Evolutionary conservation across 2,113 vertebrate genomes (phyloP).

Genomic region (Entomyzon cyanotis): DNA sequence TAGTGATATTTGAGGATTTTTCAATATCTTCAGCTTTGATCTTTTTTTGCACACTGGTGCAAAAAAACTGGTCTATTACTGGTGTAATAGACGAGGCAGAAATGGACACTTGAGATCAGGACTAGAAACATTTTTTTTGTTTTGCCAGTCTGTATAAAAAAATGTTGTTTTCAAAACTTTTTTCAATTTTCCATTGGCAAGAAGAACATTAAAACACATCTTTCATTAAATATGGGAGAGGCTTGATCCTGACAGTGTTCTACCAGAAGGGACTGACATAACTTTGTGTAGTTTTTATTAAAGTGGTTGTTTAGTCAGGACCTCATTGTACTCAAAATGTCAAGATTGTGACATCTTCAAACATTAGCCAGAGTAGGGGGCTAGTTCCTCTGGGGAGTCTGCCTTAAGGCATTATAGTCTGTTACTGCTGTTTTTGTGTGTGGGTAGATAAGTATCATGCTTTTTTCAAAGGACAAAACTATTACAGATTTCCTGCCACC

Average conservation of each 20-base stretch:
- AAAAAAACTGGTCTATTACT: no score
- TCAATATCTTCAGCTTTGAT: neutral
- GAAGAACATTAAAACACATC: neutral
- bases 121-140: neutral
- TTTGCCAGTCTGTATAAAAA: neutral
- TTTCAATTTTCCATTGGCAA: neutral
- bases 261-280: neutral
- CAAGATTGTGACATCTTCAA: conserved; percentile 2
- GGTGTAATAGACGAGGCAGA: neutral
- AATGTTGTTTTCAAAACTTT: neutral
- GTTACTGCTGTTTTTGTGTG: neutral
- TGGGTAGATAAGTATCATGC: neutral
- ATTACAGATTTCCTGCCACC: neutral
- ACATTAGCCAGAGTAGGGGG: neutral
- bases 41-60: neutral
- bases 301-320: neutral
- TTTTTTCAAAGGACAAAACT: neutral
- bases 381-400: neutral
- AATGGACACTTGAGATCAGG: neutral
- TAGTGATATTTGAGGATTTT: neutral
- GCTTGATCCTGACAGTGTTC: neutral
- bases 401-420: neutral
- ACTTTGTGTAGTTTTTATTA: neutral
- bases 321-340: conserved; percentile 21
- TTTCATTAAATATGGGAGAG: neutral